Conservation (phyloP, 2,888 invertebrate genomes). For the Nomada ruficornis region DNA sequence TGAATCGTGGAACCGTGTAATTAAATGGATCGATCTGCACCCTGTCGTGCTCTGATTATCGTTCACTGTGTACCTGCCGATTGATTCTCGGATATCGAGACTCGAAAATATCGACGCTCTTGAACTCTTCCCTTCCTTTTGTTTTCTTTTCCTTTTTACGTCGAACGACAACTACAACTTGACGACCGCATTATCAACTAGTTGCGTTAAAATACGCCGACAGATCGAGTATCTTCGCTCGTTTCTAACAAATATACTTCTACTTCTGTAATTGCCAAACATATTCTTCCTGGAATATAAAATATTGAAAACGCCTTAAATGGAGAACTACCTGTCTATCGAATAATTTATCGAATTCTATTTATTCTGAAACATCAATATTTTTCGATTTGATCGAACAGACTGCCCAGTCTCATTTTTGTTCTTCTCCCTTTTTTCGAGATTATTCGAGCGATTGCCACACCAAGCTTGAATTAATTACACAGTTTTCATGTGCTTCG, state of each 20-base stretch:
- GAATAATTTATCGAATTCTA: neutral
- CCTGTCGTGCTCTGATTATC: conserved; percentile 38
- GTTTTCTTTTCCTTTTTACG: too few relatives aligned
- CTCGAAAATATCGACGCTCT: conserved; percentile 2
- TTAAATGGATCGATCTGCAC: conserved; percentile 41
- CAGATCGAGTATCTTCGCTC: neutral
- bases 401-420: too few relatives aligned
- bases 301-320: too few relatives aligned
- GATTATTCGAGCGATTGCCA: neutral
- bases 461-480: neutral
- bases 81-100: conserved; percentile 16
- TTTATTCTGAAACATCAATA: neutral
- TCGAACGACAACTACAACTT: neutral
- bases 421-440: neutral
- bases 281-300: too few relatives aligned
- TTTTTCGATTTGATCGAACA: neutral
- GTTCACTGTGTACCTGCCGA: conserved; percentile 31
- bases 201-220: neutral
- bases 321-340: neutral
- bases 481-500: neutral
- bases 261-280: too few relatives aligned
- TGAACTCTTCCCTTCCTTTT: neutral
- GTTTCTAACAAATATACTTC: neutral
- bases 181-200: conserved; percentile 6
- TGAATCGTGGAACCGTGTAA: conserved; percentile 21